Percentiles rank a stretch among this genome's conserved stretches.
Conservation (phyloP, 2,797 vertebrate genomes). For the Cuniculus paca region DNA sequence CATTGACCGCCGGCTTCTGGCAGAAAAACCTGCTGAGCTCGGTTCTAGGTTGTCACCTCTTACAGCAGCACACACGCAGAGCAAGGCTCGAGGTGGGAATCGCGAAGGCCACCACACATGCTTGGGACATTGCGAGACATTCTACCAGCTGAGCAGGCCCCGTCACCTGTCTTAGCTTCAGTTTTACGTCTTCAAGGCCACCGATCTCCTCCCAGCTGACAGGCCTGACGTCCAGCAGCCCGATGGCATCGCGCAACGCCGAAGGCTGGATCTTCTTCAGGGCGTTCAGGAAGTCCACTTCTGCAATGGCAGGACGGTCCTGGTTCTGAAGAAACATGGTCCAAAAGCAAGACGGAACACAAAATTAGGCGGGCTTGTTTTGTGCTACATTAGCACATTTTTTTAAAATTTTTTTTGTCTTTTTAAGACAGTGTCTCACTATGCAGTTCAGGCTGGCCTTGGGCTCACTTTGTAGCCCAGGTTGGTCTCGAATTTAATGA, state of each 20-base stretch:
- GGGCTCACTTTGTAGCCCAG: no score
- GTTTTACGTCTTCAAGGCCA: constrained; percentile 95
- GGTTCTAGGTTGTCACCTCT: not conserved
- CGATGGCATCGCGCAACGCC: constrained; percentile 92
- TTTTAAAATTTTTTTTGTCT: no score
- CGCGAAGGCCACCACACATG: not conserved
- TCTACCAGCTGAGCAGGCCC: not conserved
- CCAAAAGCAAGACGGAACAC: not conserved
- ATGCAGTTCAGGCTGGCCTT: no score
- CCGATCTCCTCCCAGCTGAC: constrained; percentile 96
- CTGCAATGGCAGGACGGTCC: constrained; percentile 81
- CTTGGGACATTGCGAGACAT: fast-evolving
- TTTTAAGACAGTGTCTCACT: no score
- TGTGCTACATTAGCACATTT: not conserved
- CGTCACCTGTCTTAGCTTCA: constrained; percentile 94
- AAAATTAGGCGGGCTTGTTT: constrained; percentile 30
- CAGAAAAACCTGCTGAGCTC: not conserved
- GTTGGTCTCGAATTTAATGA: no score
- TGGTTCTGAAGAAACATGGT: constrained; percentile 87
- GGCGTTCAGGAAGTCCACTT: constrained; percentile 92
- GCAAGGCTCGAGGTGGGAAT: not conserved
- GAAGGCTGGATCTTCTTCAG: constrained; percentile 94
- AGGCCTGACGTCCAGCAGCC: constrained; percentile 91
- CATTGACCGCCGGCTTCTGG: not conserved
- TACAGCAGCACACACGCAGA: constrained; percentile 29